A percentile compares a stretch with the other conserved stretches of the same genome.
phyloP scores from a whole-genome alignment of 2,888 invertebrate species.

The Macrosiphum euphorbiae region DNA sequence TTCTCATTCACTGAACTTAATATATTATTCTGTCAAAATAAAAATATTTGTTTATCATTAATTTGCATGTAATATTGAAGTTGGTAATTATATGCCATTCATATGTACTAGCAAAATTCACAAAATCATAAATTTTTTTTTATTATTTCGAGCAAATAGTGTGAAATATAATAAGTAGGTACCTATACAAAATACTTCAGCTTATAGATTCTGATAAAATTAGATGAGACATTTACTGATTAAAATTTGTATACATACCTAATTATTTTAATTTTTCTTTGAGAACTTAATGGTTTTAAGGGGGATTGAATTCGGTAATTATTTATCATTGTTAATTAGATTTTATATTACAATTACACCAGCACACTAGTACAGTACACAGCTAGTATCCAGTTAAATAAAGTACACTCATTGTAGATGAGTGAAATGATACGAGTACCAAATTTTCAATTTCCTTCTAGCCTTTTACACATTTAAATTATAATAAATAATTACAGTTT shows the following conservation, averaged over 20 bases:
- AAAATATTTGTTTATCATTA: background rate
- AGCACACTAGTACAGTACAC: background rate
- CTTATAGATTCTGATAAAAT: background rate
- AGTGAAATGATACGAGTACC: background rate
- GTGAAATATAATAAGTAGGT: background rate
- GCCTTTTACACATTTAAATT: background rate
- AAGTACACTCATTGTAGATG: background rate
- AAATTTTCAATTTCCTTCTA: background rate
- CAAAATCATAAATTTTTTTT: background rate
- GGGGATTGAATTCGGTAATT: background rate
- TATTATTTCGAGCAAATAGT: background rate
- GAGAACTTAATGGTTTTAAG: background rate
- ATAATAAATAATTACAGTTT: background rate
- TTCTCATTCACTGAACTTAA: background rate
- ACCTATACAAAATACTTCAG: background rate
- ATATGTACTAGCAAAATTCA: background rate
- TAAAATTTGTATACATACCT: background rate
- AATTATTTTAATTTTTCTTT: background rate
- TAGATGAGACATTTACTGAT: background rate
- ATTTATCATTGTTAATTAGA: background rate
- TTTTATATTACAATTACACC: background rate
- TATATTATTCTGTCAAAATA: background rate
- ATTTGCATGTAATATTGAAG: background rate
- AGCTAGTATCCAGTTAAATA: too few species aligned
- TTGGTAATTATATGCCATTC: background rate